A percentile compares a stretch with the other conserved stretches of the same genome.
Conservation (phyloP, 2,113 vertebrate species). For the Silurus asotus region DNA sequence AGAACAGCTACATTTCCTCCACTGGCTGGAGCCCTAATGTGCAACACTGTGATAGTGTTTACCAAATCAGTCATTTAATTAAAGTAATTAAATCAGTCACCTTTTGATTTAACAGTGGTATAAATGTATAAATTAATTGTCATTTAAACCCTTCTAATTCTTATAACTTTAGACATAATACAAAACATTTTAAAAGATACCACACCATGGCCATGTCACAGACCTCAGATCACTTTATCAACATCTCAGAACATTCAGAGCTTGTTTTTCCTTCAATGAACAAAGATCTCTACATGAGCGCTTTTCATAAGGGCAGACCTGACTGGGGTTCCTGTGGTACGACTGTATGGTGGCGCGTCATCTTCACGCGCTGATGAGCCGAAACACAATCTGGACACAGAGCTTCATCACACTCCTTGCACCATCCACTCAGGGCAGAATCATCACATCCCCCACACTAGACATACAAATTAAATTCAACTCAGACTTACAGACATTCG, state of each 20-base stretch:
- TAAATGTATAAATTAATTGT: neutral
- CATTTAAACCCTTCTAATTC: neutral
- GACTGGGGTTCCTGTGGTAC: slow-evolving; percentile 58
- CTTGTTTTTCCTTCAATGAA: neutral
- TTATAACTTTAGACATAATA: neutral
- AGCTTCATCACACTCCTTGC: slow-evolving; percentile 79
- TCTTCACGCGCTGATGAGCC: slow-evolving; percentile 81
- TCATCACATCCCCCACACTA: slow-evolving; percentile 75
- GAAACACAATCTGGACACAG: slow-evolving; percentile 80
- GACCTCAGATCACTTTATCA: neutral
- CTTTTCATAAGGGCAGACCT: slow-evolving; percentile 29
- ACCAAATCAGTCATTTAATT: neutral
- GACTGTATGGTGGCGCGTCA: slow-evolving; percentile 80
- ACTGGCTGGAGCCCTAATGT: neutral
- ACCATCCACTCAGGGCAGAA: slow-evolving; percentile 75
- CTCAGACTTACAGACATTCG: neutral
- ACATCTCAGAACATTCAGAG: neutral
- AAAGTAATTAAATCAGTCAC: neutral
- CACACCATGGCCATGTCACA: neutral
- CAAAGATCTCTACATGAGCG: neutral
- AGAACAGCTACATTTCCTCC: neutral
- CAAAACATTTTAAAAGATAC: neutral
- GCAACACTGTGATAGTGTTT: neutral
- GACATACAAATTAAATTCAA: neutral
- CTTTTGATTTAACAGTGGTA: neutral